phyloP scores from a whole-genome alignment of 2,797 vertebrate genomes.

The Babyrousa celebensis region DNA sequence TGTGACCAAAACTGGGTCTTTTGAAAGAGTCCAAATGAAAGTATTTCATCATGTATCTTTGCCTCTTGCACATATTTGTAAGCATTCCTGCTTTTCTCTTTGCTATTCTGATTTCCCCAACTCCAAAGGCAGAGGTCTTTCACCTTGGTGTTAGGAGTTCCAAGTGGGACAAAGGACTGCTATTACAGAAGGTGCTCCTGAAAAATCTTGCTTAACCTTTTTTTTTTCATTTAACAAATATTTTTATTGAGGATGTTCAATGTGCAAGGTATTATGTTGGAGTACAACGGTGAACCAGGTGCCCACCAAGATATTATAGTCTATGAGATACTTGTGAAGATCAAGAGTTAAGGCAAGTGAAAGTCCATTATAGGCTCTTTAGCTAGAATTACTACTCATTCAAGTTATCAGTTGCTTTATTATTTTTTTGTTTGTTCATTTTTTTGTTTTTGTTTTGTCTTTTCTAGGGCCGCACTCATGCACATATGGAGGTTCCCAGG shows the following conservation, averaged over 20 bases:
- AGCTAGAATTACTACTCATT: neutral
- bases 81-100: slow-evolving; percentile 66
- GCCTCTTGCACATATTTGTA: slow-evolving; percentile 30
- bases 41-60: slow-evolving; percentile 77
- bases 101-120: slow-evolving; percentile 47
- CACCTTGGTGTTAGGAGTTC: slow-evolving; percentile 40
- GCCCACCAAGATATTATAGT: neutral
- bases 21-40: slow-evolving; percentile 75
- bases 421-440: too few relatives aligned
- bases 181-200: neutral
- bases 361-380: neutral
- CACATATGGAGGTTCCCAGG: too few relatives aligned
- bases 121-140: slow-evolving; percentile 72
- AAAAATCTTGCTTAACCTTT: neutral
- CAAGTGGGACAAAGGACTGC: slow-evolving; percentile 63
- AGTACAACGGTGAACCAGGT: neutral
- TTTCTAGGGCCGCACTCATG: too few relatives aligned
- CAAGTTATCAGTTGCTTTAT: neutral
- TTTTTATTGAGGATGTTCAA: slow-evolving; percentile 51
- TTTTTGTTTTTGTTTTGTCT: too few relatives aligned
- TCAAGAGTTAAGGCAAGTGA: neutral
- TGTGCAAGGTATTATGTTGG: neutral
- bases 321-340: neutral
- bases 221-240: neutral
- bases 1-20: slow-evolving; percentile 56